Evolutionary conservation across 1,140 invertebrate genomes (phyloP).

Genomic region (Tenebrio molitor): DNA sequence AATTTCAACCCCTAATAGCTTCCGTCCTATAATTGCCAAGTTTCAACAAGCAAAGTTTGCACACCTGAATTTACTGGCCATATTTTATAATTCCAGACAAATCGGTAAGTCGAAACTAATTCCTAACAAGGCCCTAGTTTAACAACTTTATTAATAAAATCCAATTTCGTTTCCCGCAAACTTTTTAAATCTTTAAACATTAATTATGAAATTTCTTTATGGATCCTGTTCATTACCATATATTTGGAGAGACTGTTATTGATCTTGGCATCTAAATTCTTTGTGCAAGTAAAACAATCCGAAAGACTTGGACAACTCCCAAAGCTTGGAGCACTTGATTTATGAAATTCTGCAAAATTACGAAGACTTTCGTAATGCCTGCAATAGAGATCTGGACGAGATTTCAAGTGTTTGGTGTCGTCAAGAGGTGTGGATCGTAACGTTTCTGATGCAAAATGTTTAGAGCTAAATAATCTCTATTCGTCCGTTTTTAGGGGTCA

Average conservation of each 20-base stretch:
- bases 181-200: conserved; percentile 10
- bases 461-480: conserved; percentile 5
- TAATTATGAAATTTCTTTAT: neutral
- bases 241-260: too few relatives aligned
- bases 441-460: neutral
- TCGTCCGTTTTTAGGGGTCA: conserved; percentile 31
- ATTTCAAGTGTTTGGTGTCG: too few relatives aligned
- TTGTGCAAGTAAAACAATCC: neutral
- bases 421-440: too few relatives aligned
- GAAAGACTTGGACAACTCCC: neutral
- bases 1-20: conserved; percentile 8
- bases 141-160: conserved; percentile 31
- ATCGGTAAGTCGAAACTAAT: conserved; percentile 9
- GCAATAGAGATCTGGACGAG: too few relatives aligned
- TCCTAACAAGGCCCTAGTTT: conserved; percentile 21
- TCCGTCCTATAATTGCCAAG: conserved; percentile 6
- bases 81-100: conserved; percentile 25
- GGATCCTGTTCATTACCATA: neutral
- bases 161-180: neutral
- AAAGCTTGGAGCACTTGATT: neutral
- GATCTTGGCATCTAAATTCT: neutral
- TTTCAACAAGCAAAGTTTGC: conserved; percentile 7
- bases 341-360: neutral
- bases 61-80: conserved; percentile 12
- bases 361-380: neutral